Percentiles rank a stretch among this genome's conserved stretches.
phyloP scores from a whole-genome alignment of 2,888 invertebrate species.

The Ormyrus labotus region DNA sequence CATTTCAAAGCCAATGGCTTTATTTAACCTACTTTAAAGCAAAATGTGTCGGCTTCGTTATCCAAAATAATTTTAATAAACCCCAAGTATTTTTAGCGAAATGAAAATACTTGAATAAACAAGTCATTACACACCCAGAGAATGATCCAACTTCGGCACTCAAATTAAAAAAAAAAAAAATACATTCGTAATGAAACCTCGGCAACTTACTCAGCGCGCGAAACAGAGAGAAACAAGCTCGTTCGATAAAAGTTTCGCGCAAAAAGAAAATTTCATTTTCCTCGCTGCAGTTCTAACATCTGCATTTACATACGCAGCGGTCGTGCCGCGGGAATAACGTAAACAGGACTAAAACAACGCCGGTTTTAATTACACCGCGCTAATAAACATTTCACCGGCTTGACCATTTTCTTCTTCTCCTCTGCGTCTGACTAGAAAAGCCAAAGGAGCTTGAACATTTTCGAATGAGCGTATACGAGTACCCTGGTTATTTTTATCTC shows the following conservation, averaged over 20 bases:
- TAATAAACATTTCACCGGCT: slow-evolving; percentile 46
- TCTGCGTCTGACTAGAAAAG: no score
- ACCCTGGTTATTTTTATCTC: neutral
- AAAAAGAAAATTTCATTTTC: slow-evolving; percentile 27
- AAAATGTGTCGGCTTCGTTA: no score
- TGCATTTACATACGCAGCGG: neutral
- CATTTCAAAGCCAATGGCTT: no score
- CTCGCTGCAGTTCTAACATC: neutral
- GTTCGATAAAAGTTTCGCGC: slow-evolving; percentile 23
- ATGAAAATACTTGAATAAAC: no score
- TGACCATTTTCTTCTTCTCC: neutral
- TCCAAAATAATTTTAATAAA: no score
- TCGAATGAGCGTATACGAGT: no score
- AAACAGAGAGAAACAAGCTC: neutral
- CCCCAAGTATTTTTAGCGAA: no score
- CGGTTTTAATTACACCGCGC: slow-evolving; percentile 39
- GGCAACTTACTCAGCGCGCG: neutral
- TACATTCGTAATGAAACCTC: neutral
- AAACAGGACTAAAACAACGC: slow-evolving; percentile 13
- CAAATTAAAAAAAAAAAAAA: no score
- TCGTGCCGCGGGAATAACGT: slow-evolving; percentile 1
- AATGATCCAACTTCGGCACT: no score
- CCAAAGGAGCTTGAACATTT: no score
- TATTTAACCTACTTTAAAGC: no score
- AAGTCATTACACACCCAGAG: no score